Conservation (phyloP, 2,888 invertebrate species). For the Chalcis sispes region DNA sequence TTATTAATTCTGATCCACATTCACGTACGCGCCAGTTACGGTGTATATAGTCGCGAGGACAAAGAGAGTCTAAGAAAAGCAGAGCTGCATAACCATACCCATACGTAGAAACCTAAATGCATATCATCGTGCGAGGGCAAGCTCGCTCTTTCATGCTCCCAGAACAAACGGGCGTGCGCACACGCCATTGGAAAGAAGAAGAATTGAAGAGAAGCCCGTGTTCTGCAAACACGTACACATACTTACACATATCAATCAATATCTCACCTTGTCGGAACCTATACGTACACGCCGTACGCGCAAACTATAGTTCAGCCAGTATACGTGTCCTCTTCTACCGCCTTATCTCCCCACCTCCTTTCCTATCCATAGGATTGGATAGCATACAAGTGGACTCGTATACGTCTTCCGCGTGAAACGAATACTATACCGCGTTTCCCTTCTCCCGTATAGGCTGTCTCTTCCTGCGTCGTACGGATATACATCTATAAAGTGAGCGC, state of each 20-base stretch:
- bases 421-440: background rate
- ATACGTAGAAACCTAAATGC: too few species aligned
- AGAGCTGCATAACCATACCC: too few species aligned
- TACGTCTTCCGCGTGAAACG: background rate
- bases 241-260: conserved; percentile 49
- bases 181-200: background rate
- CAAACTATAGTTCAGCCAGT: conserved; percentile 12
- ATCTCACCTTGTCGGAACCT: conserved; percentile 51
- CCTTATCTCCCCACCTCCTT: background rate
- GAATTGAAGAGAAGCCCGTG: background rate
- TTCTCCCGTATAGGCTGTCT: background rate
- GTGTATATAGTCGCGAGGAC: too few species aligned
- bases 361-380: background rate
- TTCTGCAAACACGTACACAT: background rate
- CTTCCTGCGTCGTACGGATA: too few species aligned
- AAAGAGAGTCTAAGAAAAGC: too few species aligned
- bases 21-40: too few species aligned
- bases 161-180: background rate
- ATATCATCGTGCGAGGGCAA: too few species aligned
- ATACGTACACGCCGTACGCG: background rate
- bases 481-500: background rate
- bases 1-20: too few species aligned
- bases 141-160: too few species aligned
- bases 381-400: background rate
- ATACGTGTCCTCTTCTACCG: background rate